A percentile compares a stretch with the other conserved stretches of the same genome.
Evolutionary conservation across 2,797 vertebrate genomes (phyloP).

Genomic region (Pantherophis vulpinus): DNA sequence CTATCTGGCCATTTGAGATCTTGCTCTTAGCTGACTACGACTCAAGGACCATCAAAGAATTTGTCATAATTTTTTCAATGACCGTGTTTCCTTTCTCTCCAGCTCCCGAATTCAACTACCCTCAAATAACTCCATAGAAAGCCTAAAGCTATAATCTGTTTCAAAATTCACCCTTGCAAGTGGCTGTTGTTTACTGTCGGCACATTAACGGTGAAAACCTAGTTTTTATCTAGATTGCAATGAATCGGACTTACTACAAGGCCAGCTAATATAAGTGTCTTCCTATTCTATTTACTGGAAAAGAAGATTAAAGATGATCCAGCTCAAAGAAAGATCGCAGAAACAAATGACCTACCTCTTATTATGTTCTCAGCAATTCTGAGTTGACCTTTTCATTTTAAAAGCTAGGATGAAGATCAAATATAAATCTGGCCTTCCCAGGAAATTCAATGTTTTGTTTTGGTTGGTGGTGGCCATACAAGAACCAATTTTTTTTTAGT

Average conservation of each 20-base stretch:
- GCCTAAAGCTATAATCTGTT: constrained; percentile 47
- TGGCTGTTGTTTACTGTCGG: constrained; percentile 20
- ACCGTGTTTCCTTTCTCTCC: constrained; percentile 45
- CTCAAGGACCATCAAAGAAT: constrained; percentile 54
- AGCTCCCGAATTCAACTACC: neutral
- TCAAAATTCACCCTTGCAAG: neutral
- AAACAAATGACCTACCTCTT: neutral
- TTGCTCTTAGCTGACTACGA: constrained; percentile 42
- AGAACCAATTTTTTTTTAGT: neutral
- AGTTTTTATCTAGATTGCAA: neutral
- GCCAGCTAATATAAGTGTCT: neutral
- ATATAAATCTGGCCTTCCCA: neutral
- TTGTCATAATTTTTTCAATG: constrained; percentile 61
- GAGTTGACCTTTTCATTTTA: neutral
- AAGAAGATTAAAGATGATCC: neutral
- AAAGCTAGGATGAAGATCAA: neutral
- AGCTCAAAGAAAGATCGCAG: neutral
- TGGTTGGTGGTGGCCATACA: neutral
- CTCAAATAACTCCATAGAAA: constrained; percentile 34
- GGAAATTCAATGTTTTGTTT: neutral
- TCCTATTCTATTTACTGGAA: neutral
- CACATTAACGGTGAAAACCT: neutral
- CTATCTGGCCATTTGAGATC: constrained; percentile 40
- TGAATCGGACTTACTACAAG: neutral
- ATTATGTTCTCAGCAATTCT: neutral